Evolutionary conservation across 2,113 vertebrate genomes (phyloP).

Genomic region (Proteles cristata): DNA sequence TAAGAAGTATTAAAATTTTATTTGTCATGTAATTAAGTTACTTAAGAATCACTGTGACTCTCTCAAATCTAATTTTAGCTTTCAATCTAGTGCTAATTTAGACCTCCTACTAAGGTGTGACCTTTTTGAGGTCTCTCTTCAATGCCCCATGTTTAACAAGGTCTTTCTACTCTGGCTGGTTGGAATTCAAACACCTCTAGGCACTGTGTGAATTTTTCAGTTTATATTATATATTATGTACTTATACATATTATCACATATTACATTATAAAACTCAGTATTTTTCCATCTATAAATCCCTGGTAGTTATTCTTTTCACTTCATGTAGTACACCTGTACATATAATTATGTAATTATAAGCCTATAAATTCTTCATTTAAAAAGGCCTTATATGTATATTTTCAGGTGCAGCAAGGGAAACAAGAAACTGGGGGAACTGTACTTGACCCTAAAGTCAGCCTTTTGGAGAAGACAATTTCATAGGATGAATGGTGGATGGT

Average conservation of each 20-base stretch:
- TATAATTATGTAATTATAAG: background rate
- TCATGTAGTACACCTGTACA: background rate
- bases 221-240: background rate
- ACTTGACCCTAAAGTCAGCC: background rate
- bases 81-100: background rate
- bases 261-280: background rate
- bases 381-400: background rate
- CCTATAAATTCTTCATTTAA: background rate
- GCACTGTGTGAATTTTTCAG: background rate
- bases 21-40: background rate
- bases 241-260: background rate
- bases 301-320: background rate
- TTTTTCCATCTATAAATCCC: background rate
- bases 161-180: background rate
- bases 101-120: background rate
- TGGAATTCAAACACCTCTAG: background rate
- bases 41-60: background rate
- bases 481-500: background rate
- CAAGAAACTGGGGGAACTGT: background rate
- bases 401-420: background rate
- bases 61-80: conserved; percentile 15
- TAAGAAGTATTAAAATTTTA: background rate
- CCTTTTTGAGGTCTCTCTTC: background rate
- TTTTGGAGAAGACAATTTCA: background rate
- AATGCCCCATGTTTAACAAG: background rate